Evolutionary conservation across 2,113 vertebrate genomes (phyloP).

Genomic region (Pimephales promelas): DNA sequence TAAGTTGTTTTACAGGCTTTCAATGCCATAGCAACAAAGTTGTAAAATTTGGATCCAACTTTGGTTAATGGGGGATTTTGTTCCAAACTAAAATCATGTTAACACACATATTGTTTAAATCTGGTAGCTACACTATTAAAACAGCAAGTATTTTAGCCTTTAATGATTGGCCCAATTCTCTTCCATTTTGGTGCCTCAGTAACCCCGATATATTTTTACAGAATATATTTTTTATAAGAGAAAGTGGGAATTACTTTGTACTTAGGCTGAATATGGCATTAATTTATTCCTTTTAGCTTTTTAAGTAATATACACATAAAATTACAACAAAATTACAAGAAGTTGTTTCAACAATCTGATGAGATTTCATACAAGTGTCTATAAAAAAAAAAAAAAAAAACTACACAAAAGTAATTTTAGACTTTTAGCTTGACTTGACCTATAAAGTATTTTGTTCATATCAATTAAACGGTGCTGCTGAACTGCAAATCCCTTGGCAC

Average conservation of each 20-base stretch:
- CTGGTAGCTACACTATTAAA: not conserved
- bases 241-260: not conserved
- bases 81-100: not conserved
- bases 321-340: not conserved
- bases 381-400: not conserved
- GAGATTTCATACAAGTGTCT: not conserved
- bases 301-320: not conserved
- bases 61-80: not conserved
- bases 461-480: not conserved
- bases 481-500: conserved; percentile 23
- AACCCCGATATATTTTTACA: not conserved
- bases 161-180: not conserved
- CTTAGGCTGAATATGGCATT: not conserved
- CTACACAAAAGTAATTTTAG: not conserved
- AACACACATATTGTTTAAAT: not conserved
- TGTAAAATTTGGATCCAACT: not conserved
- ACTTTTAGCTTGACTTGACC: not conserved
- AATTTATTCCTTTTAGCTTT: not conserved
- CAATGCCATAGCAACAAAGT: not conserved
- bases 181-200: not conserved
- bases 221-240: not conserved
- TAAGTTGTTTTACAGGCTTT: not conserved
- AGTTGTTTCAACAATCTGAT: not conserved
- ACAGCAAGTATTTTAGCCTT: not conserved
- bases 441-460: conserved; percentile 1